phyloP scores from a whole-genome alignment of 2,797 vertebrate genomes.

The Lemur catta region DNA sequence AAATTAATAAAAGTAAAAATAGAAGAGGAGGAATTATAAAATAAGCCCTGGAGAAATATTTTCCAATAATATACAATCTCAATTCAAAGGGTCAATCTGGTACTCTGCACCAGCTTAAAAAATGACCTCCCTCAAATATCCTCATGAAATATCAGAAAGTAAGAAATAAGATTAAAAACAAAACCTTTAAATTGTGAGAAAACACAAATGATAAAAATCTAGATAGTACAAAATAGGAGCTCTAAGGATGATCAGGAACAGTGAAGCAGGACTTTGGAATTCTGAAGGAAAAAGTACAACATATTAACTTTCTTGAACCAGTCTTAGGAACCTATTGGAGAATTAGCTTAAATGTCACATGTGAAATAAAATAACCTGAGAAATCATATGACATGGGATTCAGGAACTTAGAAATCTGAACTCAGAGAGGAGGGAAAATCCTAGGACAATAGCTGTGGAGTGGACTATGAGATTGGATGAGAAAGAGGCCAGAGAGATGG shows the following conservation, averaged over 20 bases:
- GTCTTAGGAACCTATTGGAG: not conserved
- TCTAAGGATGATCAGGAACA: not conserved
- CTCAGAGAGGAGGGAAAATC: not conserved
- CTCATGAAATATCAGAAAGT: not conserved
- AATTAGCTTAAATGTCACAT: not conserved
- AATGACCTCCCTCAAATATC: not conserved
- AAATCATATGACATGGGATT: not conserved
- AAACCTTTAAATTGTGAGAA: not conserved
- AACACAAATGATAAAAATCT: not conserved
- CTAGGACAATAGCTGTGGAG: not conserved
- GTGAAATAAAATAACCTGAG: not conserved
- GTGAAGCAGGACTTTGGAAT: not conserved
- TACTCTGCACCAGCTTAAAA: not conserved
- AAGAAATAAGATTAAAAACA: not conserved
- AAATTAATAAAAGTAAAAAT: not conserved
- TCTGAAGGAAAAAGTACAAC: not conserved
- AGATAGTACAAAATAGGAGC: not conserved
- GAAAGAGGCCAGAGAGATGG: not conserved
- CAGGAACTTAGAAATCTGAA: not conserved
- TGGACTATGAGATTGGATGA: not conserved
- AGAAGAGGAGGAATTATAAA: not conserved
- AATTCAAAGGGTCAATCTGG: not conserved
- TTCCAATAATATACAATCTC: not conserved
- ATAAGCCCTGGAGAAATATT: not conserved
- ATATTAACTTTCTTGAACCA: not conserved